Conservation (phyloP, 1,140 invertebrate genomes). For the Aporrectodea caliginosa region DNA sequence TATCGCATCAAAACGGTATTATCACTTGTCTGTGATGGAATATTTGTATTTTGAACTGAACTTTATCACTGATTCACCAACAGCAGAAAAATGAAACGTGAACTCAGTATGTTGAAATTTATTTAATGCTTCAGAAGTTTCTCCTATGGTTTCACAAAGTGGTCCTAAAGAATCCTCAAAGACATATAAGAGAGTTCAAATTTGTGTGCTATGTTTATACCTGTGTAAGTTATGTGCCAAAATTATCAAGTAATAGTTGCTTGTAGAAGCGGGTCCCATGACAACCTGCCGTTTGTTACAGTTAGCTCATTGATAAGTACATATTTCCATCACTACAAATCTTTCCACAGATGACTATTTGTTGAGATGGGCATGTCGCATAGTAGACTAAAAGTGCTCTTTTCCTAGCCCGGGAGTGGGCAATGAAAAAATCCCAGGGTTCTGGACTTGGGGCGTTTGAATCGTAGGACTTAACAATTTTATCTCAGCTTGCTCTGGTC, state of each 20-base stretch:
- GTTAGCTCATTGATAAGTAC: too few species aligned
- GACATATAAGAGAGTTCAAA: neutral
- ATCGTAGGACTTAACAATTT: neutral
- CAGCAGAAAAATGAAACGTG: neutral
- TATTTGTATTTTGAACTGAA: neutral
- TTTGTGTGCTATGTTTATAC: too few species aligned
- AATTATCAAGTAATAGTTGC: too few species aligned
- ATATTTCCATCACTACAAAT: too few species aligned
- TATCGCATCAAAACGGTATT: slow-evolving; percentile 19
- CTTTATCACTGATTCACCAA: neutral
- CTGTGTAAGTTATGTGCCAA: too few species aligned
- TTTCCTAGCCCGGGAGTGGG: too few species aligned
- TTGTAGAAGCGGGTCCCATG: too few species aligned
- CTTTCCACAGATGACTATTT: too few species aligned
- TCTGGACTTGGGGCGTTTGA: neutral
- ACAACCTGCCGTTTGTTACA: too few species aligned
- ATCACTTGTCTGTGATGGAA: neutral
- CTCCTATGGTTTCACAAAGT: neutral
- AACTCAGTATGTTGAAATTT: neutral
- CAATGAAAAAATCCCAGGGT: neutral
- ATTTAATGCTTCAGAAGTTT: too few species aligned
- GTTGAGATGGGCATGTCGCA: too few species aligned
- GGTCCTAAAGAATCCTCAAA: neutral
- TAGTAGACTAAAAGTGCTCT: too few species aligned
- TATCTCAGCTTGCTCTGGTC: neutral